Conservation (phyloP, 2,888 invertebrate species). For the Amblyjoppa proteus region DNA sequence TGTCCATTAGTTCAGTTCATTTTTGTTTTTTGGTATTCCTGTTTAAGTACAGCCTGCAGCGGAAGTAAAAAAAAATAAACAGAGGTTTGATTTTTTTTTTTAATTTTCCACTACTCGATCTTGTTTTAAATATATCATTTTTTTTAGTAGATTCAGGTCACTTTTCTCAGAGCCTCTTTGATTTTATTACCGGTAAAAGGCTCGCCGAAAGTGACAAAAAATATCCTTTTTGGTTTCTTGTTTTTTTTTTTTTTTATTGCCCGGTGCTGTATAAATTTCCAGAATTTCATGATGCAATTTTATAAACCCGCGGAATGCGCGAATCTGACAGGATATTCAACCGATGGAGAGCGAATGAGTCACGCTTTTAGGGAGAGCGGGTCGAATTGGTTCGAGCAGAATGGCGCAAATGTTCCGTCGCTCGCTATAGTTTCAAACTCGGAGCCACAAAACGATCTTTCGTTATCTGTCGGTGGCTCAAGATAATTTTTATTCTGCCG, state of each 20-base stretch:
- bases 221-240: not conserved
- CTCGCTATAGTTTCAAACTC: not conserved
- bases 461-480: not conserved
- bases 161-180: too few species aligned
- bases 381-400: slow-evolving; percentile 27
- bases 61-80: not conserved
- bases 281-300: not conserved
- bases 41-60: not conserved
- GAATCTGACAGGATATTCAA: slow-evolving; percentile 9
- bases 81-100: not conserved
- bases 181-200: too few species aligned
- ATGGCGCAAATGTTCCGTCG: not conserved
- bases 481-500: not conserved
- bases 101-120: not conserved
- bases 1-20: not conserved
- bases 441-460: not conserved
- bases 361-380: slow-evolving; percentile 40
- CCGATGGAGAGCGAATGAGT: slow-evolving; percentile 21
- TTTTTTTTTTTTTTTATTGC: not conserved
- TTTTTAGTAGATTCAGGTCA: too few species aligned
- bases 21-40: not conserved
- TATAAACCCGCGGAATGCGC: not conserved
- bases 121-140: not conserved
- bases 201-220: not conserved
- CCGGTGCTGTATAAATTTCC: not conserved